Base-by-base conservation (phyloP, 1,140 invertebrate genomes). In the Cephus cinctus region DNA sequence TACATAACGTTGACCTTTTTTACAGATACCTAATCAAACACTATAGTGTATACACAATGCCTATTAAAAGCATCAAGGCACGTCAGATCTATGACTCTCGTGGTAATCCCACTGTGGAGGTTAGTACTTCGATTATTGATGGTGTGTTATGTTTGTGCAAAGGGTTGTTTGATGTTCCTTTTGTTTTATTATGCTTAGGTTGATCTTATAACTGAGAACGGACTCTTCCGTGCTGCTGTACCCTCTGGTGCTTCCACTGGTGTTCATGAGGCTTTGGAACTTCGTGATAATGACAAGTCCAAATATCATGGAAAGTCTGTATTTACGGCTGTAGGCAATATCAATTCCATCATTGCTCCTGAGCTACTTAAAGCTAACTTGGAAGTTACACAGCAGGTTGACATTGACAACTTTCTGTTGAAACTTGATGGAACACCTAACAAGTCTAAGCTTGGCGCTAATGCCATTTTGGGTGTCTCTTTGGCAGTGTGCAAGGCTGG, bases 81-180 rank as follows among this genome's bases (percentile, higher is more conserved):
- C 90, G 96, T 76, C 92, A 96, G 78, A 98, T 99, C 73, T 98
- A 92, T 75, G 97, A 99, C 77, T 98, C 95, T 54, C 89, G 97
- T 78, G 97, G 97, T 50, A 98, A 99, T 72, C 97, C 97, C 50
- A 99, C 97, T 35, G 94, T 99, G 36, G 97, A 99, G 78, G 97
- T 81, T 63, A 65, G 42, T 56, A 21, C 27, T 48, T 15, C n/a
- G n/a, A n/a, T n/a, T n/a, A n/a, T n/a, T n/a, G n/a, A n/a, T n/a
- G n/a, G n/a, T n/a, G n/a, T n/a, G n/a, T n/a, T 27, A n/a, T 8
- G 25, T 27, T 31, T 41, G 39, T 32, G 15, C 6, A 12, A n/a
- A 23, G 35, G 11, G 14, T 6, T 18, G 18, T 21, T 41, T 35
- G 14, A 15, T 42, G 12, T 40, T 41, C 15, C 36, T 42, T 46